These are phyloP conservation scores for Formica aserva DNA, from an alignment of 2,888 invertebrate species.

Conservation along the genomic window DNA sequence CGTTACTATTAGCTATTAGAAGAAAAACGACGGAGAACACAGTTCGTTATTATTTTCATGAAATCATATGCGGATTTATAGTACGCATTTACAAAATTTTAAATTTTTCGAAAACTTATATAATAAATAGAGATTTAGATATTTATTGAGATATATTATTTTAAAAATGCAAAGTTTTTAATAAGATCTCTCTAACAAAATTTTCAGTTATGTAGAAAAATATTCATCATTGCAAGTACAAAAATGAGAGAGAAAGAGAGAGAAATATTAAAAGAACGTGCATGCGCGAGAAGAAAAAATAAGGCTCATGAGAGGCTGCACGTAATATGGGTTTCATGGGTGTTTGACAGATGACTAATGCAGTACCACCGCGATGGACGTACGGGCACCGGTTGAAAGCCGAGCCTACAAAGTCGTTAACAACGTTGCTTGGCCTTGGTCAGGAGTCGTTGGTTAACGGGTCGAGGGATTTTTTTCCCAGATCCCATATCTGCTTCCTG, in stretches of 20 bases:
- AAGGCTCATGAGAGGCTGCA: slow-evolving; percentile 39
- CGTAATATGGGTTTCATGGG: slow-evolving; percentile 75
- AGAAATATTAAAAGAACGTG: not conserved
- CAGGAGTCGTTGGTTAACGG: slow-evolving; percentile 72
- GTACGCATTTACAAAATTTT: slow-evolving; percentile 38
- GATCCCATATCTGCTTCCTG: slow-evolving; percentile 73
- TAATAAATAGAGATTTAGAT: not conserved
- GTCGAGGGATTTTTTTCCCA: slow-evolving; percentile 64
- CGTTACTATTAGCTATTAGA: slow-evolving; percentile 43
- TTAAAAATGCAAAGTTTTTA: not conserved
- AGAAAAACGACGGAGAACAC: slow-evolving; percentile 54
- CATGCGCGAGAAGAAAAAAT: not conserved
- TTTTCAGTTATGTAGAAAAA: slow-evolving; percentile 1
- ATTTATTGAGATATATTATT: not conserved
- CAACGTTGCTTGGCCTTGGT: slow-evolving; percentile 73
- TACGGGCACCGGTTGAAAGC: slow-evolving; percentile 57
- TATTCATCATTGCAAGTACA: not conserved
- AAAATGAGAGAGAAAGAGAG: slow-evolving; percentile 1
- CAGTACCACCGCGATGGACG: slow-evolving; percentile 56
- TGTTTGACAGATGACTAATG: slow-evolving; percentile 76
- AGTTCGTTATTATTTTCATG: slow-evolving; percentile 52
- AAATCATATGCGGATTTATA: slow-evolving; percentile 66
- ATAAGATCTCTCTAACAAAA: not conserved
- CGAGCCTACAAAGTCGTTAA: slow-evolving; percentile 73
- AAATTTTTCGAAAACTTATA: not conserved